These are phyloP conservation scores for Dipodomys stephensi DNA, from an alignment of 2,113 vertebrate genomes.

Conservation along the genomic window DNA sequence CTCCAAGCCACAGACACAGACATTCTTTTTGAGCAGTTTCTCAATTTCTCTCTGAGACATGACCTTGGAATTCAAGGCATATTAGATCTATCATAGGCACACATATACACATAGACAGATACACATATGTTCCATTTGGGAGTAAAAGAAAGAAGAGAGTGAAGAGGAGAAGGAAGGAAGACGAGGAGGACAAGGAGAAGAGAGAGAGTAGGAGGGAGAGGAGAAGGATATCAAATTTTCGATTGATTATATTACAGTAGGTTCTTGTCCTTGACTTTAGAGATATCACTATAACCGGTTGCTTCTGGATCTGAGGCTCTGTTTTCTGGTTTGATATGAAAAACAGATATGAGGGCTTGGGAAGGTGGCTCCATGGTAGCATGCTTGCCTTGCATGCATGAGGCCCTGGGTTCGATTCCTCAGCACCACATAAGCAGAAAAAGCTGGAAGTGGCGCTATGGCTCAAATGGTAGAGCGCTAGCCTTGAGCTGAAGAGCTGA, in stretches of 20 bases:
- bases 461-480: no score
- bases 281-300: background rate
- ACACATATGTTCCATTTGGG: background rate
- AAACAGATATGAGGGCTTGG: slow-evolving; percentile 12
- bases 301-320: slow-evolving; percentile 49
- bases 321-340: slow-evolving; percentile 69
- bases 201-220: background rate
- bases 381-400: no score
- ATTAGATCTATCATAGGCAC: background rate
- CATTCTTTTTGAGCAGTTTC: slow-evolving; percentile 65
- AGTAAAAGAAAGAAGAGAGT: background rate
- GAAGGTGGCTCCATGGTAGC: no score
- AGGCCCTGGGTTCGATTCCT: no score
- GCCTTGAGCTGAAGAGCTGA: no score
- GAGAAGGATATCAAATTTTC: slow-evolving; percentile 59
- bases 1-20: slow-evolving; percentile 52
- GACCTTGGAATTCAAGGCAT: slow-evolving; percentile 69
- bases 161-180: background rate
- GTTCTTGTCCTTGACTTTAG: slow-evolving; percentile 46
- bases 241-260: slow-evolving; percentile 11
- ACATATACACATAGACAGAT: background rate
- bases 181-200: background rate
- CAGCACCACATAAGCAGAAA: no score
- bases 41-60: slow-evolving; percentile 72
- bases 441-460: no score